Conservation (phyloP, 1,140 invertebrate species). For the Heliothis subflexa region DNA sequence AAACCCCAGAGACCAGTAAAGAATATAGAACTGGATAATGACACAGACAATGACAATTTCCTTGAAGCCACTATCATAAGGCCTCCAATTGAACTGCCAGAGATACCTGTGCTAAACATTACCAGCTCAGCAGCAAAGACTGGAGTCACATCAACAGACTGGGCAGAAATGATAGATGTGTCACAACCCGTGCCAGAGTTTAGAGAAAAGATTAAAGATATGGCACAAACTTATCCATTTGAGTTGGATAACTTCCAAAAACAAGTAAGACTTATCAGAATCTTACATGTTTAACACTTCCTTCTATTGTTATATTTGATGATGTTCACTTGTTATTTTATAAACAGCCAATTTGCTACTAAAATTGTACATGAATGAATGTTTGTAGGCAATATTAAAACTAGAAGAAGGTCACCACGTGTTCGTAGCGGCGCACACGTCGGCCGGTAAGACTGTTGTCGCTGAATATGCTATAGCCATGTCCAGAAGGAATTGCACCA, state of each 20-base stretch:
- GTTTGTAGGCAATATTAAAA: conserved; percentile 94
- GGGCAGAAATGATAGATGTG: conserved; percentile 95
- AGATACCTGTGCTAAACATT: conserved; percentile 76
- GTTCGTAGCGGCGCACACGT: conserved; percentile 99
- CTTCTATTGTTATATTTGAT: too few relatives aligned
- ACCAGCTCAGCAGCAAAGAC: conserved; percentile 61
- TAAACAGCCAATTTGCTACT: too few relatives aligned
- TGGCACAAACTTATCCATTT: conserved; percentile 96
- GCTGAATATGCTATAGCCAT: conserved; percentile 99
- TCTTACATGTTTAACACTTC: too few relatives aligned
- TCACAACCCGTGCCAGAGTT: conserved; percentile 93
- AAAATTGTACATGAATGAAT: neutral
- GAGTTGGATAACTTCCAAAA: conserved; percentile 99
- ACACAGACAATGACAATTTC: conserved; percentile 73
- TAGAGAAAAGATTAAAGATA: conserved; percentile 92
- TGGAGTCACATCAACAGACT: conserved; percentile 88
- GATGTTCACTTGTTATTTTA: too few relatives aligned
- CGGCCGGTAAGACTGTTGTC: conserved; percentile 99
- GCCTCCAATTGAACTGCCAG: conserved; percentile 76
- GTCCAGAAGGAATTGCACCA: conserved; percentile 96
- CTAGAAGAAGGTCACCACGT: conserved; percentile 98
- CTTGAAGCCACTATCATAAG: conserved; percentile 73
- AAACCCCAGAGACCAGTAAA: conserved; percentile 58
- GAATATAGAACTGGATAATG: conserved; percentile 58
- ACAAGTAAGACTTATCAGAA: conserved; percentile 83